Conservation (phyloP, 1,140 invertebrate genomes). For the Centruroides sculpturatus region DNA sequence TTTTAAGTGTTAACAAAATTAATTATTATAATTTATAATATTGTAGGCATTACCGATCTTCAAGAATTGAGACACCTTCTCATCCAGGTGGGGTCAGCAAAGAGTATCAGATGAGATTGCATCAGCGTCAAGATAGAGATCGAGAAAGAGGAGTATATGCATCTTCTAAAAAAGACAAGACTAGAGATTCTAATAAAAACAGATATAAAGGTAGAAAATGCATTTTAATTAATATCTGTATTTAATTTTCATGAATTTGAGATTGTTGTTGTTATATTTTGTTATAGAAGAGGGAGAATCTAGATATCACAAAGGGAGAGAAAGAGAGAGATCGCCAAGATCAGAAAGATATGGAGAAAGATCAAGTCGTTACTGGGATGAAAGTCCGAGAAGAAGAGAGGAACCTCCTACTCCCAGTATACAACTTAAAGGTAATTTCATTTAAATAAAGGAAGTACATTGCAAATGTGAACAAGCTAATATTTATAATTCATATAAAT, state of each 20-base stretch:
- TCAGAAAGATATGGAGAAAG: conserved; percentile 17
- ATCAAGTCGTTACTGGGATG: conserved; percentile 6
- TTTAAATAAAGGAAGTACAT: background rate
- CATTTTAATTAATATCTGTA: too few relatives aligned
- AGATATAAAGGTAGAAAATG: conserved; percentile 16
- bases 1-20: too few relatives aligned
- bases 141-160: conserved; percentile 38
- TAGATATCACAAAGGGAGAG: conserved; percentile 6
- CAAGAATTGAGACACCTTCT: conserved; percentile 76
- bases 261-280: too few relatives aligned
- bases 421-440: conserved; percentile 6
- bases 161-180: conserved; percentile 29
- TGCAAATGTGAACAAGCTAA: background rate
- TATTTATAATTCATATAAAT: too few relatives aligned
- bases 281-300: too few relatives aligned
- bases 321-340: conserved; percentile 8
- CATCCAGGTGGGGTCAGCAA: conserved; percentile 78
- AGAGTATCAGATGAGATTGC: conserved; percentile 45
- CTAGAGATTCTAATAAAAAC: conserved; percentile 17
- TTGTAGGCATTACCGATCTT: conserved; percentile 52
- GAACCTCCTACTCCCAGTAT: conserved; percentile 10
- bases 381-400: conserved; percentile 1
- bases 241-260: too few relatives aligned
- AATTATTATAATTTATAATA: too few relatives aligned
- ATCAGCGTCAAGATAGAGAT: conserved; percentile 38